Evolutionary conservation across 2,888 invertebrate species (phyloP).

Genomic region (Sinodicranocentrus sp.): DNA sequence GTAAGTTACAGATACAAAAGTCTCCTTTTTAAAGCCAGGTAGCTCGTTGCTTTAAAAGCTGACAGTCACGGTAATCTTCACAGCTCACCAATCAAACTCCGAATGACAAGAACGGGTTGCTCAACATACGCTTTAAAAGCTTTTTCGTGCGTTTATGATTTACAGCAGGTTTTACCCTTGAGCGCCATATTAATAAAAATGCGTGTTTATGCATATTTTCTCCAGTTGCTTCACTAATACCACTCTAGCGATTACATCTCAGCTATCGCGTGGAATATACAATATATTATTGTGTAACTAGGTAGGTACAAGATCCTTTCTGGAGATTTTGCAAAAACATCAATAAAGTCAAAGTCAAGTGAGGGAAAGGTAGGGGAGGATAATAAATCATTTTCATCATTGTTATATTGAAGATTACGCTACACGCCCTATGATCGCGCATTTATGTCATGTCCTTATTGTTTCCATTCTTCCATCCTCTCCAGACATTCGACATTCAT

Average conservation of each 20-base stretch:
- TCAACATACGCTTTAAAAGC: conserved; percentile 29
- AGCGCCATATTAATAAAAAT: not conserved
- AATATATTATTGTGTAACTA: not conserved
- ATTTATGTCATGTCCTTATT: conserved; percentile 28
- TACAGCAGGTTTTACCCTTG: not conserved
- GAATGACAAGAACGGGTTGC: conserved; percentile 29
- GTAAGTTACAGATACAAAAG: not conserved
- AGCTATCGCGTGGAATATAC: not conserved
- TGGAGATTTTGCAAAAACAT: no score
- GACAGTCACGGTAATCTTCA: conserved; percentile 55
- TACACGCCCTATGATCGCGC: conserved; percentile 29
- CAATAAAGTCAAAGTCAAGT: conserved; percentile 52
- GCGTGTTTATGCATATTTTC: not conserved
- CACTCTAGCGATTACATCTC: not conserved
- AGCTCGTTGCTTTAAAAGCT: conserved; percentile 2
- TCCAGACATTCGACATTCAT: not conserved
- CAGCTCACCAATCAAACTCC: conserved; percentile 45
- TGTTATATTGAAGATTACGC: conserved; percentile 34
- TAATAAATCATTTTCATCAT: conserved; percentile 54
- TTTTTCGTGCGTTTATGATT: not conserved
- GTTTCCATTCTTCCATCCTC: not conserved
- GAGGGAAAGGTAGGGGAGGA: conserved; percentile 6
- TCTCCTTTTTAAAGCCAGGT: no score
- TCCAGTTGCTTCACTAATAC: not conserved
- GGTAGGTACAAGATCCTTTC: no score